Evolutionary conservation across 2,888 invertebrate genomes (phyloP), one percentile per base, ranked within the genome.

Genomic region (Adineta ricciae): DNA sequence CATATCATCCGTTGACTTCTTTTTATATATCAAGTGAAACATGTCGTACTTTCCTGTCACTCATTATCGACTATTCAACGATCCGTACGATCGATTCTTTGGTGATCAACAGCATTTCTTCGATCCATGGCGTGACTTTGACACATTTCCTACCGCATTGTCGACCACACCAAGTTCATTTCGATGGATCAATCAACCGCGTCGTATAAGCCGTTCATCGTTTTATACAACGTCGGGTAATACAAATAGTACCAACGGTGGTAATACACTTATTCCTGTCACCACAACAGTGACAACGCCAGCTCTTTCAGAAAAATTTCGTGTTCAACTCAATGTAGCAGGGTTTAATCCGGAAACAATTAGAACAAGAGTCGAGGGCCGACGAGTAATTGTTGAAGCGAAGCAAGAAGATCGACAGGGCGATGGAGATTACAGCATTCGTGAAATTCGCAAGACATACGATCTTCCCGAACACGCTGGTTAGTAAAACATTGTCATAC

Each of bases 361-460:
- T 19, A 82, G 9, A 46, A 49, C 82, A n/a, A 1, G 41, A 41
- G 49, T 82, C 14, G 82, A 82, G 16, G 82, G 46, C 24, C 46
- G 82, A 82, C 38, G 41, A 49, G 16, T 82, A 0, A n/a, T 82
- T 41, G 82, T 82, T 5, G 49, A 41, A 46, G 82, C 82, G n/a
- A 82, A 38, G 41, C 49, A 41, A 82, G 46, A 82, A 41, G 46
- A 82, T 27, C 41, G 49, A 11, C 14, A 46, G 4, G 5, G 19
- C 4, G 27, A n/a, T 24, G 46, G 82, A 41, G 46, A 82, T 41
- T 82, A 46, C 41, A 49, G 27, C 7, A 82, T 41, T 19, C 82
- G 82, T 49, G 82, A 82, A 82, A 46, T 82, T n/a, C 82, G 82
- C n/a, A 82, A 82, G 19, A 38, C 82, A 41, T 82, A 46, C 4